Base-by-base conservation (phyloP, 1,140 invertebrate species). In the Parapsyche elsis region DNA sequence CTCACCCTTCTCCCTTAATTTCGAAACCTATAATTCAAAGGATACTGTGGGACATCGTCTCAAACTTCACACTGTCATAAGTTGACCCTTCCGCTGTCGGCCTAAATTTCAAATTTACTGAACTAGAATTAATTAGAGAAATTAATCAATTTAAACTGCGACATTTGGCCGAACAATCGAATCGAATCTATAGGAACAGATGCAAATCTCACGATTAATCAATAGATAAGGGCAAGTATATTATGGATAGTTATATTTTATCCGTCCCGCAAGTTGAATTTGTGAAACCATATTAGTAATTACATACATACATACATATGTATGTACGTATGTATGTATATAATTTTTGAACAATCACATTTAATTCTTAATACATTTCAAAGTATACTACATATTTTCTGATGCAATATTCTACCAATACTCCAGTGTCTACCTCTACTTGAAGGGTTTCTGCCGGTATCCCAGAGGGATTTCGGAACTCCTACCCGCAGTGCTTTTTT, bases 121-220 rank as follows among this genome's bases (percentile, higher is more conserved):
- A 61, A 16, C 57, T 1, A 1, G 16, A 19, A 61, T 21, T 61
- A 61, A 61, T 61, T 61, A 61, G 5, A 21, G 57, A 21, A 61
- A 61, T 61, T 61, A 19, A 61, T 61, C 57, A 61, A 61, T 19
- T 61, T 61, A 61, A 16, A 19, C 7, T 21, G n/a, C 57, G 57
- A 61, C 21, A 38, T 38, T 38, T 38, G 30, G 30, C 30, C 30
- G 30, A 38, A 61, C 19, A 19, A 61, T 61, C 57, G 9, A 61
- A 61, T 61, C 57, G 57, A 61, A 61, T 61, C 57, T 16, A 61
- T 61, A 9, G 5, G 16, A 16, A 21, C 57, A 16, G 57, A 9
- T 21, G n/a, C 30, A 21, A 61, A 61, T 61, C 57, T 61, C 16
- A 21, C 57, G 57, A 61, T 61, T 61, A 61, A 61, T 61, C 57